Evolutionary conservation across 2,797 vertebrate species (phyloP).

Genomic region (Sus cebifrons): DNA sequence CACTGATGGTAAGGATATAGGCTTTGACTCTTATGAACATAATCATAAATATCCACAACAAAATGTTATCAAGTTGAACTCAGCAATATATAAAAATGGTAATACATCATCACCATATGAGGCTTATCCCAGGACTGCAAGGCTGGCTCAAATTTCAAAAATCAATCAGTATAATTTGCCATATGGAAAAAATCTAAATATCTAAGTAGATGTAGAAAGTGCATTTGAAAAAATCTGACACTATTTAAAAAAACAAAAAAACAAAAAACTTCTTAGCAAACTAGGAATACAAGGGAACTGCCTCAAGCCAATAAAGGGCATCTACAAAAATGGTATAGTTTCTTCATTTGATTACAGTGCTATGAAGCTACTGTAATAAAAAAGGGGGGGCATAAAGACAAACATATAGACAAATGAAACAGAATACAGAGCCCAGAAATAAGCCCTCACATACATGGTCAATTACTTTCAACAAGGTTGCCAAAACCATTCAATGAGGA

Average conservation of each 20-base stretch:
- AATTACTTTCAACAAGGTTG: conserved; percentile 49
- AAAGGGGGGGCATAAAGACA: background rate
- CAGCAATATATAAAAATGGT: background rate
- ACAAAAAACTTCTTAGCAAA: conserved; percentile 15
- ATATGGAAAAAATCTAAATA: conserved; percentile 26
- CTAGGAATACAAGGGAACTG: conserved; percentile 40
- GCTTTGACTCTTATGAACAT: conserved; percentile 20
- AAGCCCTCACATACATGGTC: background rate
- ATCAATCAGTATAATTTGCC: background rate
- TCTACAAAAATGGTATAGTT: conserved; percentile 19
- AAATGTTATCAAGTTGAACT: conserved; percentile 31
- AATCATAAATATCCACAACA: conserved; percentile 49
- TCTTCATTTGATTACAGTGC: background rate
- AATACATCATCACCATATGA: conserved; percentile 22
- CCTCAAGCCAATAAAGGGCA: background rate
- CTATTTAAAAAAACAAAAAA: background rate
- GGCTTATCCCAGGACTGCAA: conserved; percentile 5
- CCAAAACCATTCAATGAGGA: background rate
- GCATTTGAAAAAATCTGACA: background rate
- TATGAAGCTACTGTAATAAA: conserved; percentile 35
- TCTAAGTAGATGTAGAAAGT: conserved; percentile 12
- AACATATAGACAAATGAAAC: background rate
- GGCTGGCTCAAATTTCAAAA: conserved; percentile 27
- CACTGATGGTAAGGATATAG: background rate
- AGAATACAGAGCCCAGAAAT: background rate